phyloP scores from a whole-genome alignment of 2,888 invertebrate species.

The Drosophila merina region DNA sequence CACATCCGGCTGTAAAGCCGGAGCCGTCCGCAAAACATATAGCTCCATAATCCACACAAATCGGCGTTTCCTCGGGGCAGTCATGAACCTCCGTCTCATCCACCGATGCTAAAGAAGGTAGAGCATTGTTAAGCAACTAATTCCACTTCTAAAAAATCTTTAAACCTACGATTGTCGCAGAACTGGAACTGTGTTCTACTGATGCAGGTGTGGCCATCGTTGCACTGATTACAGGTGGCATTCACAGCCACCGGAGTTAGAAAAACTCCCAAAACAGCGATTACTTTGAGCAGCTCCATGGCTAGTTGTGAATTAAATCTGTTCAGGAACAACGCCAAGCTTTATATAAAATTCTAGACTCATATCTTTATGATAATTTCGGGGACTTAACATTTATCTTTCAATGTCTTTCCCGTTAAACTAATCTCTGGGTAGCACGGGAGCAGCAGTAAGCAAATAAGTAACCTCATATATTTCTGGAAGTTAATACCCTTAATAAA shows the following conservation, averaged over 20 bases:
- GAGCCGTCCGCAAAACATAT: constrained; percentile 45
- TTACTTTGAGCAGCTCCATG: constrained; percentile 47
- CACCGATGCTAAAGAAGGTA: constrained; percentile 29
- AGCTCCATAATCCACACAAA: constrained; percentile 55
- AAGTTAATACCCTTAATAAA: constrained; percentile 42
- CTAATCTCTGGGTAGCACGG: constrained; percentile 23
- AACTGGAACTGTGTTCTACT: constrained; percentile 50
- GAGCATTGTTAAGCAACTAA: background rate
- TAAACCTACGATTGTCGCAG: constrained; percentile 65
- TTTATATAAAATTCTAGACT: constrained; percentile 60
- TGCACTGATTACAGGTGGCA: constrained; percentile 69
- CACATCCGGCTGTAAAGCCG: constrained; percentile 49
- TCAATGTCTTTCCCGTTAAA: constrained; percentile 58
- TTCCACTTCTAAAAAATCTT: background rate
- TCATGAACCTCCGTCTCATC: constrained; percentile 12
- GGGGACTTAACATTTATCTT: constrained; percentile 48
- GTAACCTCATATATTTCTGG: constrained; percentile 18
- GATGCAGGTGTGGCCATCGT: constrained; percentile 61
- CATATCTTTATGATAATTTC: constrained; percentile 57
- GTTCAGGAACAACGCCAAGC: constrained; percentile 27
- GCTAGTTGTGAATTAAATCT: constrained; percentile 45
- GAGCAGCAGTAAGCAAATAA: constrained; percentile 11
- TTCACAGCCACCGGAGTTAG: constrained; percentile 36
- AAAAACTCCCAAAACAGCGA: constrained; percentile 38
- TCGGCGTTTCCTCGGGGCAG: constrained; percentile 50